Conservation (phyloP, 2,797 vertebrate species). For the Bovichtus diacanthus region DNA sequence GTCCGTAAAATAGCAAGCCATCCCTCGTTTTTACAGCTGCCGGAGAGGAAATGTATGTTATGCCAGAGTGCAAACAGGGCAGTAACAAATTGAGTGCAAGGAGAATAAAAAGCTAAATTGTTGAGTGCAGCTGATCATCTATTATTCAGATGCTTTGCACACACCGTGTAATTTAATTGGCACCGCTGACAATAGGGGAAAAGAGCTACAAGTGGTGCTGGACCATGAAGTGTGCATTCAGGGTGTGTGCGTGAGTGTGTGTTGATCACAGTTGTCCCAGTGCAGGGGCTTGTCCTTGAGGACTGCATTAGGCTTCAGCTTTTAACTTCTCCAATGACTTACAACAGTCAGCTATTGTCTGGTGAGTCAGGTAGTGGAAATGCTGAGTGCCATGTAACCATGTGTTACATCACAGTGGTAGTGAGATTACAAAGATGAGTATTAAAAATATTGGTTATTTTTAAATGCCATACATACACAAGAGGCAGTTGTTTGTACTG, state of each 20-base stretch:
- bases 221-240: conserved; percentile 52
- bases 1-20: background rate
- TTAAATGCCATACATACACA: background rate
- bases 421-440: background rate
- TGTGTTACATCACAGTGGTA: background rate
- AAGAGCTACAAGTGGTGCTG: conserved; percentile 50
- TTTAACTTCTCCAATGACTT: conserved; percentile 65
- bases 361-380: conserved; percentile 35
- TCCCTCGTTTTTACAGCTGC: background rate
- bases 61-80: background rate
- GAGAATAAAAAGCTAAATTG: conserved; percentile 42
- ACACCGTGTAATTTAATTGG: conserved; percentile 73
- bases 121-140: conserved; percentile 63
- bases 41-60: conserved; percentile 1
- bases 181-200: conserved; percentile 75
- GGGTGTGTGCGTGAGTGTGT: background rate
- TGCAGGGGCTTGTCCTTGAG: conserved; percentile 28
- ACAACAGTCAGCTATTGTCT: conserved; percentile 57
- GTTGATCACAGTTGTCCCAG: conserved; percentile 23
- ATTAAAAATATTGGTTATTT: background rate
- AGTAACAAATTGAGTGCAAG: background rate
- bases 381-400: background rate
- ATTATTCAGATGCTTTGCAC: conserved; percentile 80
- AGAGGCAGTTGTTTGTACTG: too few relatives aligned
- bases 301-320: conserved; percentile 51